These are phyloP conservation scores for Phenganax marumi DNA, from an alignment of 92 coral and sea anemone genomes.

Conservation along the genomic window DNA sequence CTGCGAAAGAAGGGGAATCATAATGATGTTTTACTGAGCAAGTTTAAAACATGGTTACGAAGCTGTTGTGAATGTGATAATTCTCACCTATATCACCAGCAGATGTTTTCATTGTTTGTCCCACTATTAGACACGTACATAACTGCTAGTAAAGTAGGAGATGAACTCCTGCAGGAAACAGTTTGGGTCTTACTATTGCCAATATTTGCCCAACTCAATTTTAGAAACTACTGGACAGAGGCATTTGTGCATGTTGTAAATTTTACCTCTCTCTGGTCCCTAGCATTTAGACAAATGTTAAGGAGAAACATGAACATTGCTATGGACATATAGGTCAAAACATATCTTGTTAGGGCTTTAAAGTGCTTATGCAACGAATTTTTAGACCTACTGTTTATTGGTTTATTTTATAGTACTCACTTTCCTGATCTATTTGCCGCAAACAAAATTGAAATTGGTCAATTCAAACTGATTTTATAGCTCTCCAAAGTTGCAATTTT, in stretches of 20 bases:
- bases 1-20: constrained; percentile 31
- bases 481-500: too few relatives aligned
- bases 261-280: constrained; percentile 47
- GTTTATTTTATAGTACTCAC: too few relatives aligned
- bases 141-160: constrained; percentile 45
- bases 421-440: too few relatives aligned
- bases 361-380: too few relatives aligned
- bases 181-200: constrained; percentile 40
- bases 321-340: too few relatives aligned
- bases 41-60: constrained; percentile 38
- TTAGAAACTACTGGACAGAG: constrained; percentile 46
- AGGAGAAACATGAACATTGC: too few relatives aligned
- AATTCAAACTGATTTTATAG: too few relatives aligned
- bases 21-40: constrained; percentile 24
- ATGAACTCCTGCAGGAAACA: constrained; percentile 44
- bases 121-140: constrained; percentile 38
- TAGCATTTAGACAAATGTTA: constrained; percentile 48
- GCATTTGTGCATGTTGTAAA: constrained; percentile 48
- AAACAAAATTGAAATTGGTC: too few relatives aligned
- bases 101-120: constrained; percentile 52
- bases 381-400: too few relatives aligned
- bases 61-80: constrained; percentile 26
- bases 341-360: too few relatives aligned
- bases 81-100: constrained; percentile 10
- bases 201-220: constrained; percentile 43